Evolutionary conservation across 1,140 invertebrate genomes (phyloP), one percentile per base, ranked within the genome.

Genomic region (Neodiprion pinetum): DNA sequence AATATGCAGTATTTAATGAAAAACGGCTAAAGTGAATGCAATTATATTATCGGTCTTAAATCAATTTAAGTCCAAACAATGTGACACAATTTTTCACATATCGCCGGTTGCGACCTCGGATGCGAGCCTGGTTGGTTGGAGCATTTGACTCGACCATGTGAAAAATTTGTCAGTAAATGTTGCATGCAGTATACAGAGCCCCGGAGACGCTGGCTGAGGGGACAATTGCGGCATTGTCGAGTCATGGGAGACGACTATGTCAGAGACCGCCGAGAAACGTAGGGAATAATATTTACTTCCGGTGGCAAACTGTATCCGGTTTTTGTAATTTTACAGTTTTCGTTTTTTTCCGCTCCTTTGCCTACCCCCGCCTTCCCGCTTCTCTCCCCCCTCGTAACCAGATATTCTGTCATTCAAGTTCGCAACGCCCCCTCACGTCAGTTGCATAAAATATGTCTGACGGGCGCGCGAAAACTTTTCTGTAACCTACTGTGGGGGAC

Each of bases 231-330:
- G 78, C 80, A 83, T 84, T 82, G 84, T 80, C 70, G 76, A 75
- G 67, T 12, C 66, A 28, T 67, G 53, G 72, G 67, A 72, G 70
- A 72, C 66, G 75, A 76, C 61, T 65, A 14, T 21, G 67, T 69
- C 0, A 74, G 67, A 74, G 40, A 72, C 68, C 17, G 48, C 48
- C 74, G 73, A 48, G 28, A 70, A 66, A 28, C 17, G 49, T 48
- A 14, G 75, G 74, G 78, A 85, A 84, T 82, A 86, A 85, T 83
- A 83, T 82, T 85, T 80, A 83, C 83, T 82, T 86, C 84, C 84
- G 82, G 81, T 53, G 72, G 65, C 48, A 21, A 76, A 73, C 67
- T 76, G 72, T 61, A 73, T 70, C 67, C 72, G 49, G 71, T 73
- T 70, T 61, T 71, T 73, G 71, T 77, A 77, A 77, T 67, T 67